Conservation (phyloP, 2,797 vertebrate genomes). For the Crenichthys baileyi region DNA sequence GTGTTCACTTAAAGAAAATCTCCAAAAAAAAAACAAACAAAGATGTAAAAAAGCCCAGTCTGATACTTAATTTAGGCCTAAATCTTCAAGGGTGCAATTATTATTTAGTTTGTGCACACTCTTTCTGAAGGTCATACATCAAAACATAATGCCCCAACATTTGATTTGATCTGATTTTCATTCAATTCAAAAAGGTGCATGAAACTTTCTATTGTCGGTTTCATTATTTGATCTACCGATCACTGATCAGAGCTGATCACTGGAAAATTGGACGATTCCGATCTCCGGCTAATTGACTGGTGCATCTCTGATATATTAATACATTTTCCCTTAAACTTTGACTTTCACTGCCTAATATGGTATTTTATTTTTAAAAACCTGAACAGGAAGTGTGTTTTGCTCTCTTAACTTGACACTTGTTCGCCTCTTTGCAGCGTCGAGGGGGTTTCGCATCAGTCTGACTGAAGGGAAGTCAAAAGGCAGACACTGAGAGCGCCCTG, state of each 20-base stretch:
- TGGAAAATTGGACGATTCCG: too few relatives aligned
- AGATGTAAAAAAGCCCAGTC: neutral
- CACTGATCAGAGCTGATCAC: too few relatives aligned
- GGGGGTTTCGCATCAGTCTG: constrained; percentile 42
- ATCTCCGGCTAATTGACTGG: too few relatives aligned
- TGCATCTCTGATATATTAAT: too few relatives aligned
- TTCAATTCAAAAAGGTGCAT: neutral
- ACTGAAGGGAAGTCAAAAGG: constrained; percentile 24
- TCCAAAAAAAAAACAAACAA: neutral
- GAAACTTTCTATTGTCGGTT: neutral
- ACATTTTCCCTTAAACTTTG: neutral
- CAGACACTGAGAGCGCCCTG: constrained; percentile 7
- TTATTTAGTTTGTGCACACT: neutral
- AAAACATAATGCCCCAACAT: too few relatives aligned
- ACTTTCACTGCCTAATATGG: fast-evolving
- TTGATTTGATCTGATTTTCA: neutral
- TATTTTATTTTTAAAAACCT: constrained; percentile 42
- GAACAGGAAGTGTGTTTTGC: constrained; percentile 12
- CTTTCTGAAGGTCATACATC: neutral
- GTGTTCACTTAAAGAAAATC: too few relatives aligned
- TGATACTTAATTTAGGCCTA: neutral
- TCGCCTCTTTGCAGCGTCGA: constrained; percentile 17
- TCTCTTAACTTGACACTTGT: constrained; percentile 9
- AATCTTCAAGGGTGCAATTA: neutral
- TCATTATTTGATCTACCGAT: too few relatives aligned